Evolutionary conservation across 2,113 vertebrate genomes (phyloP), one percentile per base, ranked within the genome.

Genomic region (Microcebus jonahi): DNA sequence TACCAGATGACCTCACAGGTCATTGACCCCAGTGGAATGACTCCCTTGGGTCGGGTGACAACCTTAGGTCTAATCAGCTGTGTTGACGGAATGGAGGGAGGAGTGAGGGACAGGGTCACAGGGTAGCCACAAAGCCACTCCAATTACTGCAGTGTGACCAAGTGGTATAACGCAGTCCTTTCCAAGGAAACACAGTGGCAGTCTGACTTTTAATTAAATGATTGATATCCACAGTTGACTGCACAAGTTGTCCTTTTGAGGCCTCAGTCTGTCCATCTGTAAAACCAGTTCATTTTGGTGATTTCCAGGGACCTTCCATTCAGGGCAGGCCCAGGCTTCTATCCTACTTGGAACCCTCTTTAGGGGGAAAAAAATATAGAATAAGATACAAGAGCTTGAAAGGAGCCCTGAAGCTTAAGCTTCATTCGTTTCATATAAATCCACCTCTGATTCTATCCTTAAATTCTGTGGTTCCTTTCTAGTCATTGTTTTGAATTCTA

Each of bases 11-110:
- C 88, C 88, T 96, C 63, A 34, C 34, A 96, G 96, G 83, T 92
- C 96, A 88, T 42, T 95, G 95, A 92, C 92, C 93, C 88, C 53
- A 42, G 87, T 94, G 84, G 68, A 95, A 93, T 94, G 90, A 91
- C 63, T 91, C 92, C 73, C 87, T 89, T 27, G 23, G 94, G 88
- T 89, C 36, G 5, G 45, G 50, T 91, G 94, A 95, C 92, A 91
- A 79, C 36, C 53, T 80, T 70, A 75, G 75, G 63, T 95, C 96
- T 96, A 63, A 83, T 97, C 90, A 81, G 88, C 90, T 87, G 39
- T 90, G 81, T 75, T 96, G 88, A 97, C 1, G 53, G 96, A 82
- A 90, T 96, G 73, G 93, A 75, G 92, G 20, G 94, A 8, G 48
- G 83, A 73, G 36, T 85, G n/a, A 87, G 45, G 92, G 45, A 53